Evolutionary conservation across 1,140 invertebrate genomes (phyloP).

Genomic region (Nixonia krombeini): DNA sequence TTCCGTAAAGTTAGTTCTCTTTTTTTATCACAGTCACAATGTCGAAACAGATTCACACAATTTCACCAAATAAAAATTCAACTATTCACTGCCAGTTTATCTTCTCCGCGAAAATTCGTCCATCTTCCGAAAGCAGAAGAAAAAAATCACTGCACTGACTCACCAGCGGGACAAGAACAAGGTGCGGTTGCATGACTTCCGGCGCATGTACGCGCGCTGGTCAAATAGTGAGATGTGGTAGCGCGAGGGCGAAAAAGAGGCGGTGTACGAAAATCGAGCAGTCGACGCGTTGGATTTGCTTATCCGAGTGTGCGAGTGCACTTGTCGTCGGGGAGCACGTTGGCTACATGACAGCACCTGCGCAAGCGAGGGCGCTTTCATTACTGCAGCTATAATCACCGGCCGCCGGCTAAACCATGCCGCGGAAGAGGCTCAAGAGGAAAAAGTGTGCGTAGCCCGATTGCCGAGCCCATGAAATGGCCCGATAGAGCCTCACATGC

Average conservation of each 20-base stretch:
- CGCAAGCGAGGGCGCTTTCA: conserved; percentile 51
- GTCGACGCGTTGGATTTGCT: conserved; percentile 1
- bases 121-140: neutral
- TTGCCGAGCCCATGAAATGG: conserved; percentile 35
- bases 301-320: conserved; percentile 5
- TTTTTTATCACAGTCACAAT: too few relatives aligned
- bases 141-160: conserved; percentile 14
- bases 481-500: conserved; percentile 6
- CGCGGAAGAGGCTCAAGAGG: conserved; percentile 47
- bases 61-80: too few relatives aligned
- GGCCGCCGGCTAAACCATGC: conserved; percentile 40
- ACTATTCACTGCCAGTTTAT: too few relatives aligned
- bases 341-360: conserved; percentile 51
- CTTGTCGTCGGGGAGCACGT: conserved; percentile 24
- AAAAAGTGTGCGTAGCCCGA: conserved; percentile 46
- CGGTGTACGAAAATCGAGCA: neutral
- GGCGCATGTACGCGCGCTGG: neutral
- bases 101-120: too few relatives aligned
- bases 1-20: too few relatives aligned
- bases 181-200: conserved; percentile 21
- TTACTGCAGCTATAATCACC: conserved; percentile 48
- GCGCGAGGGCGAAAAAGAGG: neutral
- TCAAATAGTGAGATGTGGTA: too few relatives aligned
- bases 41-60: too few relatives aligned
- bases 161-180: conserved; percentile 30